Percentiles rank a stretch among this genome's conserved stretches.
Conservation (phyloP, 2,797 vertebrate species). For the Denticeps clupeoides region DNA sequence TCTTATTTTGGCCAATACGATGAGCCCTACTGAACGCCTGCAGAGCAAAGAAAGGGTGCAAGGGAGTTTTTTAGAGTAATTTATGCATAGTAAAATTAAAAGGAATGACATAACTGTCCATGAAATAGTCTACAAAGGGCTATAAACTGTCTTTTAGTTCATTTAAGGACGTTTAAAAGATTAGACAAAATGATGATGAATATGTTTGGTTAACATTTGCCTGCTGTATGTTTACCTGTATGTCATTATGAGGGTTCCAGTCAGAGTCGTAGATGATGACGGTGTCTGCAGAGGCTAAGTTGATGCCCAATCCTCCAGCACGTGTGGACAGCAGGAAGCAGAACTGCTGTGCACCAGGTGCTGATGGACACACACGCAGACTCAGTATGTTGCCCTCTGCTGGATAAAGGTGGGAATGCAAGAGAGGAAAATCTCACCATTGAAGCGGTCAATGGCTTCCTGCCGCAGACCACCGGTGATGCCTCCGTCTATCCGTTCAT, state of each 20-base stretch:
- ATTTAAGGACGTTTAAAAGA: no score
- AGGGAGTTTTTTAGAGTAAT: no score
- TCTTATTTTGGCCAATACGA: slow-evolving; percentile 92
- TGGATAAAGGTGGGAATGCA: no score
- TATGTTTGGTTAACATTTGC: no score
- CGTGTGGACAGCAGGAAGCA: slow-evolving; percentile 92
- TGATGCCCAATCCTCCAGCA: slow-evolving; percentile 90
- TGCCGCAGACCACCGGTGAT: slow-evolving; percentile 89
- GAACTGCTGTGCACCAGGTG: slow-evolving; percentile 93
- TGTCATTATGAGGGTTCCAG: slow-evolving; percentile 98
- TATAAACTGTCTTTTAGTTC: no score
- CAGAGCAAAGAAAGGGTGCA: neutral
- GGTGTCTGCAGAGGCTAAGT: slow-evolving; percentile 88
- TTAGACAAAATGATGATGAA: no score
- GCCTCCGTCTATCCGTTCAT: slow-evolving; percentile 88
- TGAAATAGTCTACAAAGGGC: no score
- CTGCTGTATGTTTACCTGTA: no score
- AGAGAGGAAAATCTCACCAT: slow-evolving; percentile 63
- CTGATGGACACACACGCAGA: slow-evolving; percentile 49
- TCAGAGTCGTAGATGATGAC: slow-evolving; percentile 96
- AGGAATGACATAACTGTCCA: no score
- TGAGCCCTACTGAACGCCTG: slow-evolving; percentile 96
- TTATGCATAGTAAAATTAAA: no score
- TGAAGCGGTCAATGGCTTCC: slow-evolving; percentile 96
- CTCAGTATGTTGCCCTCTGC: no score